Base-by-base conservation (phyloP, 2,113 vertebrate species). In the Lepisosteus oculatus region DNA sequence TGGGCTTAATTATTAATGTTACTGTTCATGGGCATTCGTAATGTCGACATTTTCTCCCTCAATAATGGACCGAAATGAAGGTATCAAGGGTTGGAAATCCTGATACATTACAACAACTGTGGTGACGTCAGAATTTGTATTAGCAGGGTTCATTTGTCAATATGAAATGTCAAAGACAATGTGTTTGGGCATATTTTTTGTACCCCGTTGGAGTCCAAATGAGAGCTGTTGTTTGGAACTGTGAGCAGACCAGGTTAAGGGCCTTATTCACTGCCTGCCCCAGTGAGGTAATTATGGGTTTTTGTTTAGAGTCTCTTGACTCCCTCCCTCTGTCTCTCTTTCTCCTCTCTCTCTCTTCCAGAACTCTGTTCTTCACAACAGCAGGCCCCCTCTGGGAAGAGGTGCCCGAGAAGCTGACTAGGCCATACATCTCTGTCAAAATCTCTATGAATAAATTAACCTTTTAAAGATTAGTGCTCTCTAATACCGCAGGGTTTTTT, bases 371-470 rank as follows among this genome's bases (percentile, higher is more conserved):
- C 90, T 89, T 83, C 78, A 85, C 79, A 76, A 80, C 71, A 80
- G 89, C 87, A 79, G 76, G 84, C 87, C 93, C 95, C 95, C 92
- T 88, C 93, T 92, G 91, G 95, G 94, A 93, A 92, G 93, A 92
- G 91, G 93, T 94, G 95, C 93, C 91, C 83, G 74, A 88, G 91
- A 93, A 90, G 92, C 80, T 78, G 87, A 84, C 89, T 80, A 45
- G 76, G 90, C 95, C 94, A 97, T 98, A 98, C 95, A 96, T 99
- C 97, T 99, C 95, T 98, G 97, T 99, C 97, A 98, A 94, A 96
- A 97, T 94, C 95, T 97, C 96, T 96, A 98, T 99, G 97, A 99
- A 99, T 99, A 99, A 99, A 99, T 99, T 99, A 99, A 99, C 97
- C 97, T 99, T 99, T 93, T 95, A 97, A 97, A 99, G 97, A 99